Percentiles rank a stretch among this genome's conserved stretches.
Evolutionary conservation across 2,888 invertebrate species (phyloP).

Genomic region (Xanthia togata): DNA sequence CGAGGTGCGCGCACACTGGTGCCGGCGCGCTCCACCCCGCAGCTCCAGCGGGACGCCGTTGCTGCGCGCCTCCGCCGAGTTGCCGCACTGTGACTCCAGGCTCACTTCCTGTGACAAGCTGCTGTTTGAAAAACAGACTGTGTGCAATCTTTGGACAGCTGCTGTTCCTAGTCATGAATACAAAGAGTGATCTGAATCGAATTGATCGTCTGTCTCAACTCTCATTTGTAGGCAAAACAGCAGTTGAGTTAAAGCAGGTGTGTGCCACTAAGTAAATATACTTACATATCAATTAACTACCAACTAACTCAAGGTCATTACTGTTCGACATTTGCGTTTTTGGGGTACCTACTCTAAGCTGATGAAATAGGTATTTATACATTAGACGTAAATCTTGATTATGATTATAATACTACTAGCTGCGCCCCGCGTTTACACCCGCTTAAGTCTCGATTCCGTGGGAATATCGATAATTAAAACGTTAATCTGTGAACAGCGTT

Average conservation of each 20-base stretch:
- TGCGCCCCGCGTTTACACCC: no score
- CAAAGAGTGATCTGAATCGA: slow-evolving; percentile 28
- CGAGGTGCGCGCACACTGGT: slow-evolving; percentile 57
- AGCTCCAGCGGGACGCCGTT: slow-evolving; percentile 35
- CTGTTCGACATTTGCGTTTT: slow-evolving; percentile 5
- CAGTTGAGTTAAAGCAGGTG: neutral
- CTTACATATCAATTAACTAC: slow-evolving; percentile 1
- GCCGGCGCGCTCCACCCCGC: slow-evolving; percentile 29
- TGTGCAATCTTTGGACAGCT: slow-evolving; percentile 1
- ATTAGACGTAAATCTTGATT: neutral
- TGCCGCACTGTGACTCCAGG: slow-evolving; percentile 19
- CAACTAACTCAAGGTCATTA: slow-evolving; percentile 23
- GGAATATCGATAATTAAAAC: no score
- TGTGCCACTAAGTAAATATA: neutral
- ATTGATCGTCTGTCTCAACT: slow-evolving; percentile 17
- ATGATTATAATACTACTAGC: neutral
- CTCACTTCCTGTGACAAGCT: slow-evolving; percentile 53
- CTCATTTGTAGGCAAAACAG: slow-evolving; percentile 37
- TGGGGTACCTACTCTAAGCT: neutral
- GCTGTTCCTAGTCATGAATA: slow-evolving; percentile 17
- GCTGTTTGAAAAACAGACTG: neutral
- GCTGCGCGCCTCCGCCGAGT: slow-evolving; percentile 22
- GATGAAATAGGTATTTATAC: neutral
- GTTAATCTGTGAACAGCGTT: no score
- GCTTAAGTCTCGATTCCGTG: no score